These are phyloP conservation scores for Psettodes erumei DNA, from an alignment of 2,113 vertebrate species.

Conservation along the genomic window DNA sequence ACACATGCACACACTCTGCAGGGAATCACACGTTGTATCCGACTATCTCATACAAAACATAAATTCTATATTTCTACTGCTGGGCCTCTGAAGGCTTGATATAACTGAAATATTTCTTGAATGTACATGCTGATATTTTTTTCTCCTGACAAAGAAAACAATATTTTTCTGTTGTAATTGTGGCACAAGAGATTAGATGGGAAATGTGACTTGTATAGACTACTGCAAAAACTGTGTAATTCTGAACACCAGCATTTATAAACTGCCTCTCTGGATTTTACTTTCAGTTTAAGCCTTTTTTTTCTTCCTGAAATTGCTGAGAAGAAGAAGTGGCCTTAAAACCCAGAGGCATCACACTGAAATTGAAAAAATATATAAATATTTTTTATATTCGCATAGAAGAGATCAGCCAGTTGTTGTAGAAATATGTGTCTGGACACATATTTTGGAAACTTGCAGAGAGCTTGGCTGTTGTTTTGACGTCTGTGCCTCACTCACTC, in stretches of 20 bases:
- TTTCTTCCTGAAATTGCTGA: constrained; percentile 37
- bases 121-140: constrained; percentile 62
- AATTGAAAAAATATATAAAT: background rate
- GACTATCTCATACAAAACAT: constrained; percentile 62
- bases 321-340: constrained; percentile 52
- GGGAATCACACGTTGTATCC: constrained; percentile 64
- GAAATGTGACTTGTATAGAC: constrained; percentile 28
- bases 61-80: constrained; percentile 76
- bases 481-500: constrained; percentile 64
- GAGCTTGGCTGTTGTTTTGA: constrained; percentile 26
- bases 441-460: constrained; percentile 10
- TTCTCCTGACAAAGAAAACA: constrained; percentile 33
- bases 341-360: constrained; percentile 17
- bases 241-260: constrained; percentile 59
- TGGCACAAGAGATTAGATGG: constrained; percentile 23
- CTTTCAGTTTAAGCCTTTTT: constrained; percentile 20
- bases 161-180: constrained; percentile 38
- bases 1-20: constrained; percentile 55
- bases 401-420: background rate
- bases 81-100: constrained; percentile 63
- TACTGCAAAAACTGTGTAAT: constrained; percentile 69
- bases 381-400: no score
- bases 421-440: constrained; percentile 9
- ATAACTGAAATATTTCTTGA: constrained; percentile 64
- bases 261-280: constrained; percentile 48